Base-by-base conservation (phyloP, 1,140 invertebrate species). In the Choristoneura fumiferana region DNA sequence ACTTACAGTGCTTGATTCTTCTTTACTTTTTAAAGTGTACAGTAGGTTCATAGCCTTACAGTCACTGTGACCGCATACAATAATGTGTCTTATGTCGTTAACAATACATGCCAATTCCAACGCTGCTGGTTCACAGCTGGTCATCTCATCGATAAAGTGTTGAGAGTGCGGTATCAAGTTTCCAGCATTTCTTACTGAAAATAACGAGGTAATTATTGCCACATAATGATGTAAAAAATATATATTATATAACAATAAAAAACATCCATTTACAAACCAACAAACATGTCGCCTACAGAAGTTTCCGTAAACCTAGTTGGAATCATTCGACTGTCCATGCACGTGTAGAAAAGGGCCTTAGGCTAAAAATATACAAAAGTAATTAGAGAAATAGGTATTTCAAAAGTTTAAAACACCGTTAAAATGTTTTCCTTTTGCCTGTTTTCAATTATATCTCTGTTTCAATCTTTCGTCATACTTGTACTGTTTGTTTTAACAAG, bases 1-100 rank as follows among this genome's bases (percentile, higher is more conserved):
- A 81, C 81, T 79, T 81, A 94, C 94, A 78, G 92, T 91, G 37
- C 92, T 95, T 12, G 94, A 91, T 79, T 94, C 94, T 70, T 96
- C 92, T 64, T 94, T 92, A 81, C 96, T 94, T 67, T 93, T 92
- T 36, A 98, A 86, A 74, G 94, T 92, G 78, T 97, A 96, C 1
- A 99, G 88, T 37, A 98, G 91, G 91, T 98, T 98, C 94, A 98
- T 98, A 3, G 98, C 97, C 92, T 99, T 99, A 83, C 98, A 99
- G 86, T 99, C 98, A 43, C 97, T 98, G 81, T 99, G 98, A 0
- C 98, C 98, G 78, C 97, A 98, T 9, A 99, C 96, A 63, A 99
- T 97, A 45, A 99, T 94, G 81, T 99, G 96, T 56, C 94, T 92
- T 43, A 99, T 97, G 73, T 97, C 93, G 78, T 98, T 98, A n/a